These are phyloP conservation scores for Stegastes partitus DNA, from an alignment of 2,113 vertebrate genomes.

Conservation along the genomic window DNA sequence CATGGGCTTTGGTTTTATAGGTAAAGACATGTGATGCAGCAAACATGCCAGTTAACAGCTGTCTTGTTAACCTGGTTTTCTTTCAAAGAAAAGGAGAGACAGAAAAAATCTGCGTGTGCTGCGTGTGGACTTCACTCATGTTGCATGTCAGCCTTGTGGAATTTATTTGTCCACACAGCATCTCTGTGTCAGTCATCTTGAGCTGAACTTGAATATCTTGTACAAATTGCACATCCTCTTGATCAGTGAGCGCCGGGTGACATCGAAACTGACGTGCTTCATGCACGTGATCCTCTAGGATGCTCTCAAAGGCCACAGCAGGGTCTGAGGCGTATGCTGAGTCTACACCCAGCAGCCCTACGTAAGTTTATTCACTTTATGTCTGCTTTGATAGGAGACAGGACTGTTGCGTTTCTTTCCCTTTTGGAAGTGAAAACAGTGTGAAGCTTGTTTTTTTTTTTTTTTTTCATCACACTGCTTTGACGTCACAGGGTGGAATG, in stretches of 20 bases:
- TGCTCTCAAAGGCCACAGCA: conserved; percentile 18
- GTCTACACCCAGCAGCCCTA: conserved; percentile 13
- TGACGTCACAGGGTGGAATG: conserved; percentile 49
- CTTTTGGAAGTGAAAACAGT: conserved; percentile 20
- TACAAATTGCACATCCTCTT: conserved; percentile 29
- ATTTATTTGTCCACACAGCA: conserved; percentile 17
- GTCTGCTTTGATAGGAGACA: neutral
- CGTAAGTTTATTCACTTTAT: conserved; percentile 27
- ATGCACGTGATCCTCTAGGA: conserved; percentile 29
- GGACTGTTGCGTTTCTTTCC: conserved; percentile 23
- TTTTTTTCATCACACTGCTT: conserved; percentile 37
- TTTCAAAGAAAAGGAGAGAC: conserved; percentile 19
- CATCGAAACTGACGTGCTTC: conserved; percentile 16
- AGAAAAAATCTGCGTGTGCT: conserved; percentile 8
- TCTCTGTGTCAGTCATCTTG: conserved; percentile 12
- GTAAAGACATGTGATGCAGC: conserved; percentile 11
- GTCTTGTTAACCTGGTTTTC: conserved; percentile 50
- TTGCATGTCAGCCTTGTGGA: conserved; percentile 33
- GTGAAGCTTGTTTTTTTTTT: conserved; percentile 10
- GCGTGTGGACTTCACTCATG: conserved; percentile 6
- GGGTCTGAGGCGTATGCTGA: conserved; percentile 13
- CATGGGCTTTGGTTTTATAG: neutral
- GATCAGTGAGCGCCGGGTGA: conserved; percentile 20
- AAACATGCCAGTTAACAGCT: conserved; percentile 11
- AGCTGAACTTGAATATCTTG: conserved; percentile 11